phyloP scores from a whole-genome alignment of 2,888 invertebrate genomes.

The Lysandra bellargus region DNA sequence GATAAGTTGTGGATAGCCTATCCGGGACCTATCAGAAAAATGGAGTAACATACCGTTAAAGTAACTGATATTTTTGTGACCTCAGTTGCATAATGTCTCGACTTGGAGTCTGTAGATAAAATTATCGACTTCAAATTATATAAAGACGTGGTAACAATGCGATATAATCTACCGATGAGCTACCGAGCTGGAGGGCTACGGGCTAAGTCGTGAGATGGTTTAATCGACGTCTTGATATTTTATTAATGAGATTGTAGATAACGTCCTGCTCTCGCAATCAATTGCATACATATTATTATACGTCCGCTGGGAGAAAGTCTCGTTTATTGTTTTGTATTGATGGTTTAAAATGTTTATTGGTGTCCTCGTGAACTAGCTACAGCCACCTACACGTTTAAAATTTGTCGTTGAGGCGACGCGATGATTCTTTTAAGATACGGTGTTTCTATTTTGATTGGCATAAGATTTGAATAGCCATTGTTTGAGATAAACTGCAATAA shows the following conservation, averaged over 20 bases:
- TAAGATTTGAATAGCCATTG: neutral
- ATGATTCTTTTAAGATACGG: neutral
- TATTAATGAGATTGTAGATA: constrained; percentile 31
- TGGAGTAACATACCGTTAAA: neutral
- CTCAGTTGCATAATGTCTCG: neutral
- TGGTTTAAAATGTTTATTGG: constrained; percentile 7
- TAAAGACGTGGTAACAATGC: constrained; percentile 16
- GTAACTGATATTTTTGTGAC: neutral
- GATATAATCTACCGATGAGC: constrained; percentile 24
- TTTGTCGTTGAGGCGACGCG: neutral
- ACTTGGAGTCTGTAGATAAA: neutral
- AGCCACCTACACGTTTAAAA: neutral
- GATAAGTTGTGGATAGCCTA: no score
- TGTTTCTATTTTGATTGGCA: neutral
- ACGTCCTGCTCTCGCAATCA: constrained; percentile 25
- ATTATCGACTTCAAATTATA: constrained; percentile 8
- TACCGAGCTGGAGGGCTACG: constrained; percentile 6
- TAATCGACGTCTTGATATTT: constrained; percentile 29
- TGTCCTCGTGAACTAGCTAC: neutral
- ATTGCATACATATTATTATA: constrained; percentile 19
- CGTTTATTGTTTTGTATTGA: constrained; percentile 9
- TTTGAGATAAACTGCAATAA: neutral
- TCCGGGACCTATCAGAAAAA: no score
- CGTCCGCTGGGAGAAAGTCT: constrained; percentile 12
- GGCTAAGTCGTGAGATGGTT: constrained; percentile 29